phyloP scores from a whole-genome alignment of 2,888 invertebrate genomes.

The Nemotelus nigrinus region DNA sequence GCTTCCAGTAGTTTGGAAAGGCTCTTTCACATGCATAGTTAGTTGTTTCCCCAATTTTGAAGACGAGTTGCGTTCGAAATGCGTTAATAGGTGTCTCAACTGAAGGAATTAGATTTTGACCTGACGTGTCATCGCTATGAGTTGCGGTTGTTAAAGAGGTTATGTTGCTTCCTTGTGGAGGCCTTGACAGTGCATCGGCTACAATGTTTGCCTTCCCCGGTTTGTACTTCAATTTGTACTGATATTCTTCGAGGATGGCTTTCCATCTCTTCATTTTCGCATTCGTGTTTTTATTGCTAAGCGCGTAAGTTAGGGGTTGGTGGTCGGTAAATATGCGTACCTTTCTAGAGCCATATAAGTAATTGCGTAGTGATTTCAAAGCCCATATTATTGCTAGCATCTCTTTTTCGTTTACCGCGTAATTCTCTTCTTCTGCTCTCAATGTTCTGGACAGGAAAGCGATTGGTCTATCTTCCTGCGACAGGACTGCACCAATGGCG shows the following conservation, averaged over 20 bases:
- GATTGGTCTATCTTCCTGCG: neutral
- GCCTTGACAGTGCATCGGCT: neutral
- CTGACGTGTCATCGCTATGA: too few relatives aligned
- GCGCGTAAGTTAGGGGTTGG: constrained; percentile 5
- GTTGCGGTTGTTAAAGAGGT: too few relatives aligned
- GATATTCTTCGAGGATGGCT: neutral
- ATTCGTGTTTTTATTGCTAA: neutral
- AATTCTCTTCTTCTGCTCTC: neutral
- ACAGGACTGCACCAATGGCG: neutral
- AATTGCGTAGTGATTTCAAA: neutral
- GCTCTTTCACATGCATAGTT: neutral
- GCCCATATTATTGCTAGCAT: constrained; percentile 9
- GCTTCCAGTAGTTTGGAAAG: neutral
- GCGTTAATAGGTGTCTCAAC: too few relatives aligned
- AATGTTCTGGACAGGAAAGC: constrained; percentile 1
- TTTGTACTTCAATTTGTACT: neutral
- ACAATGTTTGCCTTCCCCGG: constrained; percentile 12
- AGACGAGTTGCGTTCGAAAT: neutral
- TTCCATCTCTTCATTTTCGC: neutral
- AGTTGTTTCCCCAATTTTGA: neutral
- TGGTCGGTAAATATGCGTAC: constrained; percentile 5
- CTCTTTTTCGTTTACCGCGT: constrained; percentile 4
- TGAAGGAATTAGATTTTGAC: too few relatives aligned
- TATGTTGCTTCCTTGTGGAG: neutral
- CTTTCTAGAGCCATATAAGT: constrained; percentile 1